Evolutionary conservation across 53 echinoderm and acorn worm genomes (phyloP).

Genomic region (Echinarachnius parma): DNA sequence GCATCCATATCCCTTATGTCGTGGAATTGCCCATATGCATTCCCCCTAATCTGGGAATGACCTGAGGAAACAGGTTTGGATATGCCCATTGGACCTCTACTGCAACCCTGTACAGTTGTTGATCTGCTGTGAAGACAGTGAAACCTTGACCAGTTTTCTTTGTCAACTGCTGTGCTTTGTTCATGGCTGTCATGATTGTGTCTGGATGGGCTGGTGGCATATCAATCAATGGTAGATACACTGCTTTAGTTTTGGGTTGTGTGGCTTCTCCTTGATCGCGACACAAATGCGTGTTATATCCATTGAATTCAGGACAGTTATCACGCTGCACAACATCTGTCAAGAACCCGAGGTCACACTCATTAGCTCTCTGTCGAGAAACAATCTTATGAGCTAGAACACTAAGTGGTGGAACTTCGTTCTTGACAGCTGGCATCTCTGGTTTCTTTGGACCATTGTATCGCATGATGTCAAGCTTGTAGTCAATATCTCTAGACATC

Average conservation of each 20-base stretch:
- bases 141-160: conserved; percentile 37
- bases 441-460: conserved; percentile 54
- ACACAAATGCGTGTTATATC: conserved; percentile 37
- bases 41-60: conserved; percentile 33
- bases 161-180: conserved; percentile 41
- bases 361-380: conserved; percentile 33
- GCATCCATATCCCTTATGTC: too few species aligned
- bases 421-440: conserved; percentile 24
- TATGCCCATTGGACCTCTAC: conserved; percentile 37
- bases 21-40: too few species aligned
- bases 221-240: conserved; percentile 32
- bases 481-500: conserved; percentile 41
- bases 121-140: conserved; percentile 45
- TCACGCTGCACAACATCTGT: conserved; percentile 20
- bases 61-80: conserved; percentile 14
- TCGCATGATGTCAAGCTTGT: conserved; percentile 21
- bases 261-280: conserved; percentile 12
- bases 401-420: conserved; percentile 35
- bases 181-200: conserved; percentile 39
- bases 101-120: conserved; percentile 35
- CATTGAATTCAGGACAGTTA: conserved; percentile 53
- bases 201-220: conserved; percentile 24
- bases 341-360: conserved; percentile 20
- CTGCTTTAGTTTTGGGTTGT: not conserved
- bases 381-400: conserved; percentile 41